Evolutionary conservation across 2,888 invertebrate species (phyloP), one percentile per base, ranked within the genome.

Genomic region (Tiliacea aurago): DNA sequence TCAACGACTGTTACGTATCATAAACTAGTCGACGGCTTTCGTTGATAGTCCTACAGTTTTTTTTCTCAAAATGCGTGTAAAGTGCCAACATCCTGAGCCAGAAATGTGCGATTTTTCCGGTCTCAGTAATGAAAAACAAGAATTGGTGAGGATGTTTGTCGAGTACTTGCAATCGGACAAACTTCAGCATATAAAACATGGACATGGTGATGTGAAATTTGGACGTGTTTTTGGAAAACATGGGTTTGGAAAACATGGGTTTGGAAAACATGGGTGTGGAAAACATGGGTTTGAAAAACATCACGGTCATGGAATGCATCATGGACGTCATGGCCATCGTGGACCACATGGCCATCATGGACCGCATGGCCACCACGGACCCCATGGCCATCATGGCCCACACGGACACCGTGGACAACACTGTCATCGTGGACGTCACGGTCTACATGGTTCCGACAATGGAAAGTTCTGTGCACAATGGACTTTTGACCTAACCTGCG

Each of bases 61-160:
- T 72, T 74, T 74, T 61, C 28, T 80, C 80, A 87, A 86, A 83
- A 90, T 91, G 90, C 82, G 77, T 65, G 86, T 81, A 47, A 79
- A 70, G 69, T 81, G 85, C 68, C 80, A 84, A 70, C 83, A 81
- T 73, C 71, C 70, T 28, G 80, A 79, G 68, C 71, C 66, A 45
- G 81, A 84, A 84, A 83, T 85, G 74, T 78, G 79, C 43, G 83
- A 85, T 23, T 84, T 88, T 64, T 55, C 77, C 37, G 33, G 55
- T 13, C 61, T 70, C 9, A 64, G 64, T 58, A 70, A 72, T 41
- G 83, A 88, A 75, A 88, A 90, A 75, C 67, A 86, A 61, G 82
- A 87, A 37, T 37, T 91, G 23, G 68, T 91, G 20, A 81, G 80
- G 47, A 84, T 84, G 78, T 89, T 90, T 56, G 80, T 86, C 2